Base-by-base conservation (phyloP, 2,113 vertebrate species). In the Hippocampus comes region DNA sequence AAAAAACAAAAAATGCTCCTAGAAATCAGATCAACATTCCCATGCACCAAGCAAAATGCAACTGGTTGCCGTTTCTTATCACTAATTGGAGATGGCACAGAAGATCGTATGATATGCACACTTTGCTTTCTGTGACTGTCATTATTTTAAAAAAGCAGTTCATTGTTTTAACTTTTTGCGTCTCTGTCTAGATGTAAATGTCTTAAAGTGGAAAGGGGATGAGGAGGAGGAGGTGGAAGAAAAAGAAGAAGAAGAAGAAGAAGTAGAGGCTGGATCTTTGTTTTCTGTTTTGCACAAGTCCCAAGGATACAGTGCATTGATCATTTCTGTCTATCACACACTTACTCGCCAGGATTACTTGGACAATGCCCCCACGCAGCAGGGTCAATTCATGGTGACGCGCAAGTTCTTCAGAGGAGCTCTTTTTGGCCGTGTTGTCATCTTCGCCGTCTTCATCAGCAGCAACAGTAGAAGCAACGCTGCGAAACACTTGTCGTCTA, bases 271-370 rank as follows among this genome's bases (percentile, higher is more conserved):
- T 23, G 69, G 86, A 78, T 91, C 87, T 88, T 91, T 89, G 86
- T 89, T 88, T 91, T 91, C 90, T 92, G 90, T 93, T 93, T 92
- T 93, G 92, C 93, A 93, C 92, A 92, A 91, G 90, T 92, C 88
- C 83, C 79, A 69, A 92, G 89, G 90, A 92, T 89, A 86, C 90
- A 86, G 91, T 93, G 91, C 91, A 93, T 91, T 83, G 85, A 91
- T 92, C 89, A 91, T 90, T 90, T 91, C 60, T 89, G 88, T 88
- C 89, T 83, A 84, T 82, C 84, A 75, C 56, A 79, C 78, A 89
- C 74, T 91, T 90, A 88, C 86, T 88, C 86, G 85, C 78, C 76
- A 68, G 86, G 79, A 83, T 90, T 80, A 89, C 68, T 78, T 86
- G 69, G 20, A 83, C 72, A 42, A 85, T 82, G 78, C 64, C 9